Conservation (phyloP, 64 coral and sea anemone species). For the Acropora yongei region DNA sequence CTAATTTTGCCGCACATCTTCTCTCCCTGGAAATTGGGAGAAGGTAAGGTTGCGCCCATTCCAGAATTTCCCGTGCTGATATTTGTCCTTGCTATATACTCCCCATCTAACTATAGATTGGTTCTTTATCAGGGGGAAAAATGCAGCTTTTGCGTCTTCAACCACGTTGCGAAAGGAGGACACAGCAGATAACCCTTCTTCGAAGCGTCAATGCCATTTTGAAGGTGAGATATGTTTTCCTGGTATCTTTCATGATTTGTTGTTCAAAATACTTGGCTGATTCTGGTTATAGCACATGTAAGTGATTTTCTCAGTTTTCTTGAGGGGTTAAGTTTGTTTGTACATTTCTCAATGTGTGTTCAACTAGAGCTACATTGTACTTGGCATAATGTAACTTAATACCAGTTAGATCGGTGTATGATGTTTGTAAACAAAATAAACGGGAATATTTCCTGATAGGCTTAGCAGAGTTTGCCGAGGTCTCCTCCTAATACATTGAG, state of each 20-base stretch:
- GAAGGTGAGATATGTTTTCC: not conserved
- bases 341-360: constrained; percentile 9
- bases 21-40: not conserved
- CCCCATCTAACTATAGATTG: not conserved
- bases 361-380: too few species aligned
- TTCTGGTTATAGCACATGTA: not conserved
- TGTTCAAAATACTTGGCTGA: not conserved
- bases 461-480: not conserved
- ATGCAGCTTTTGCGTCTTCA: not conserved
- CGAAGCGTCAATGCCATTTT: too few species aligned
- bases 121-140: not conserved
- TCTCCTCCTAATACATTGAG: constrained; percentile 7
- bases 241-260: not conserved
- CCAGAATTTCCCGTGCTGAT: constrained; percentile 8
- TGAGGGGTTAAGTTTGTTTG: not conserved
- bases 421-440: constrained; percentile 11
- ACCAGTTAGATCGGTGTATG: constrained; percentile 2
- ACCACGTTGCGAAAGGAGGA: not conserved
- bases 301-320: constrained; percentile 10
- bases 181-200: not conserved
- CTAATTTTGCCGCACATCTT: not conserved
- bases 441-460: constrained; percentile 4
- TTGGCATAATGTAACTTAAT: not conserved
- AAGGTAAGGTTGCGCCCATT: constrained; percentile 1
- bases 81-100: constrained; percentile 6